Percentiles rank a stretch among this genome's conserved stretches.
These are phyloP conservation scores for Eublepharis macularius DNA, from an alignment of 2,113 vertebrate species.

Conservation along the genomic window DNA sequence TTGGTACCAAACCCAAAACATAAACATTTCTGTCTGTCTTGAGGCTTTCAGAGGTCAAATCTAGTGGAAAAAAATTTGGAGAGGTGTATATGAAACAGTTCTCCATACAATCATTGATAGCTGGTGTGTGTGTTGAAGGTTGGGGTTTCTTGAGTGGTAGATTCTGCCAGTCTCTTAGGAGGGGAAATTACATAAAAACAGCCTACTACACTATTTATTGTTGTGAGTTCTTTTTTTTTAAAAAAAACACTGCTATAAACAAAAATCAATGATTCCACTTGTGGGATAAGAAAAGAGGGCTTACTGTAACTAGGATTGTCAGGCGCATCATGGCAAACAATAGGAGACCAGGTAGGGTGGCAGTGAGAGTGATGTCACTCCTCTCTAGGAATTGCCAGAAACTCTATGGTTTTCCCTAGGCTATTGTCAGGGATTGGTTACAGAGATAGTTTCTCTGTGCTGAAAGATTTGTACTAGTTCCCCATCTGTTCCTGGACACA, in stretches of 20 bases:
- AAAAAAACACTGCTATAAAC: background rate
- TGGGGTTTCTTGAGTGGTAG: background rate
- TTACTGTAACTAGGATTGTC: background rate
- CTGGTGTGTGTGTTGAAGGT: no score
- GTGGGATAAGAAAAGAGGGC: background rate
- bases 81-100: background rate
- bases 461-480: no score
- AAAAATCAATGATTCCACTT: background rate
- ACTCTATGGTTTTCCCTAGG: no score
- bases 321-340: background rate
- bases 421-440: no score
- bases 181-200: background rate
- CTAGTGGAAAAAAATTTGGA: background rate
- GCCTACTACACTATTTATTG: background rate
- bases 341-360: no score
- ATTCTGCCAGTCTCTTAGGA: background rate
- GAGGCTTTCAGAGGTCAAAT: constrained; percentile 25
- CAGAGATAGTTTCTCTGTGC: no score
- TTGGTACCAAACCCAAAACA: constrained; percentile 30
- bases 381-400: no score
- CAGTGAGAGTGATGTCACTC: no score
- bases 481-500: no score
- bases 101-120: background rate
- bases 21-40: constrained; percentile 32
- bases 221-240: constrained; percentile 3